Evolutionary conservation across 2,113 vertebrate genomes (phyloP), one percentile per base, ranked within the genome.

Genomic region (Xiphophorus hellerii): DNA sequence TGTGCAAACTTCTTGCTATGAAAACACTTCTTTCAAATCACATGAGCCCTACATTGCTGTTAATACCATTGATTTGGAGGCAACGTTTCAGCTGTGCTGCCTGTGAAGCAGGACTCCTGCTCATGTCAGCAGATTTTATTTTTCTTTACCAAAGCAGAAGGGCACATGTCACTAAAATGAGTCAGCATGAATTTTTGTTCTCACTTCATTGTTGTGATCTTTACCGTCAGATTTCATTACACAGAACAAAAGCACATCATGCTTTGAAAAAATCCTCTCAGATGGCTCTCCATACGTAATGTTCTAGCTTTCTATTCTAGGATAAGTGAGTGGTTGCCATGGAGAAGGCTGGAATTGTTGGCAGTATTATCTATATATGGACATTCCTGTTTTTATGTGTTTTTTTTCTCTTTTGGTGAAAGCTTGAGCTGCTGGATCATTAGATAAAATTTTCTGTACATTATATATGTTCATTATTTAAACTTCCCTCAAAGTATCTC

Each of bases 251-350:
- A 71, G 66, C 35, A 39, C 20, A 22, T 30, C 14, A 44, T 62
- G 37, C 28, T 65, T 66, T 15, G 37, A 54, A 61, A 37, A 71
- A 68, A 74, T 31, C 73, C 71, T 85, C 65, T 86, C 76, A 62
- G 61, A 79, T 62, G 77, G 66, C 72, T 84, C 80, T 66, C 78
- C 62, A 65, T 82, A 88, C 83, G 85, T 87, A 83, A 78, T 66
- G 69, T 73, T 73, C 74, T 78, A 68, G 78, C 76, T 27, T 81
- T 82, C 91, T 93, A 92, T 92, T 93, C 86, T 90, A 75, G 88
- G 89, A 88, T 77, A 76, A 86, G 88, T 70, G 83, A 77, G 64
- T 65, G 70, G 93, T 94, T 90, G 84, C 89, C 86, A 93, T 93
- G 88, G 91, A 69, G 87, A 92, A 74, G 70, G 80, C 71, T 85